Conservation (phyloP, 2,888 invertebrate species). For the Rotaria macrura region DNA sequence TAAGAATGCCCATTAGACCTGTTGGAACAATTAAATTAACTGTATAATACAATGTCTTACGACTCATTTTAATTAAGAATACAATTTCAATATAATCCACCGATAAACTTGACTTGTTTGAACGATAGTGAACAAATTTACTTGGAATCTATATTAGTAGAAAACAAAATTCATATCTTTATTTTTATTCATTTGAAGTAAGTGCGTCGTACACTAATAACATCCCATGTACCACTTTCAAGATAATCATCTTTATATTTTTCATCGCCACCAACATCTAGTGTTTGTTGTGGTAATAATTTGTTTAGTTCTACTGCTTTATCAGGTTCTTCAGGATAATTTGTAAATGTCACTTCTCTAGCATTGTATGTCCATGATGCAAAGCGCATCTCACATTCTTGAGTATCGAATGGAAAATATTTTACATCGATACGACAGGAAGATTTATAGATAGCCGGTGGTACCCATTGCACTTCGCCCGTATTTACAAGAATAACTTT, state of each 20-base stretch:
- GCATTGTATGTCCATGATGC: conserved; percentile 32
- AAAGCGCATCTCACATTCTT: conserved; percentile 54
- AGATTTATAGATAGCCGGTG: conserved; percentile 32
- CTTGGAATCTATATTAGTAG: not conserved
- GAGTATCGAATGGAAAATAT: conserved; percentile 66
- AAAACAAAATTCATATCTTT: not conserved
- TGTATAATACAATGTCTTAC: conserved; percentile 96
- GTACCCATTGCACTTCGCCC: conserved; percentile 30
- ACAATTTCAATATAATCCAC: conserved; percentile 57
- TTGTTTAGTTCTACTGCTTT: not conserved
- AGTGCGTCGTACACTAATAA: conserved; percentile 50
- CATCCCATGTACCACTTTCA: conserved; percentile 51
- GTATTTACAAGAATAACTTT: conserved; percentile 27
- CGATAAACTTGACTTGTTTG: not conserved
- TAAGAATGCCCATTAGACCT: conserved; percentile 93
- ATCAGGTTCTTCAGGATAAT: conserved; percentile 24
- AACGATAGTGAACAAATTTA: conserved; percentile 20
- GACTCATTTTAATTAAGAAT: conserved; percentile 83
- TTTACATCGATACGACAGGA: conserved; percentile 32
- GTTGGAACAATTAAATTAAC: conserved; percentile 97
- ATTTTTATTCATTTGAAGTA: not conserved
- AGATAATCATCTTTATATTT: conserved; percentile 31
- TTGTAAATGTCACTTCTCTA: conserved; percentile 19
- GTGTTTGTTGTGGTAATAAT: not conserved
- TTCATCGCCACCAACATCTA: not conserved